Evolutionary conservation across 2,113 vertebrate species (phyloP), one percentile per base, ranked within the genome.

Genomic region (Grammomys dolichurus): DNA sequence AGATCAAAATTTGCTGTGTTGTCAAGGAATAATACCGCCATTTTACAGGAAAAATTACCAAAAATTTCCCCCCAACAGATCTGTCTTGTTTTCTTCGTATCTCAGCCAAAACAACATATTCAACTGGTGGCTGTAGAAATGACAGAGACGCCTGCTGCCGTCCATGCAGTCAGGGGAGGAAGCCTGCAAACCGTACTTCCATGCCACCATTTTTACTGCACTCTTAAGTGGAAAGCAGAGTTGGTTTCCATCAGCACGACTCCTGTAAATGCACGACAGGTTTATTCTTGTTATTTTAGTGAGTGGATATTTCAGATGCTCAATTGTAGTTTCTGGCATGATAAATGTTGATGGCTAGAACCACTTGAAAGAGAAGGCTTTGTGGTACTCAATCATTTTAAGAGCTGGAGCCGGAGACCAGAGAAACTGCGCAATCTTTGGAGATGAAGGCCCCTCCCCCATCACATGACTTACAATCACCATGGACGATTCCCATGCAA

Each of bases 91-190:
- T 48, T 58, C 33, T 14, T 72, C 60, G 10, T 0, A 0, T 20
- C 40, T 26, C 56, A 56, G 33, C 36, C 10, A 31, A n/a, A 82
- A 22, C 43, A 40, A 5, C 5, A 3, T 4, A 31, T 60, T 75
- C 43, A n/a, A 7, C 9, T 0, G 8, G 16, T 2, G 54, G 36
- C 3, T 9, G 7, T 0, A 17, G 75, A 12, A 4, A 26, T 2
- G 7, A 10, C 1, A 33, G 90, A 75, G 81, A 31, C 3, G 2
- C 70, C 26, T 56, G 76, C 31, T 46, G 3, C 31, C 20, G 3
- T 9, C 82, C 1, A 22, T 2, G 9, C 1, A 54, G 12, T 33
- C 19, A 5, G 84, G 19, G 26, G 48, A 20, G 54, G 40, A 20
- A 31, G 17, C 17, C 5, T 51, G 40, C 5, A 51, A 90, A 72